phyloP scores from a whole-genome alignment of 1,140 invertebrate species.

The Cataglyphis hispanica region DNA sequence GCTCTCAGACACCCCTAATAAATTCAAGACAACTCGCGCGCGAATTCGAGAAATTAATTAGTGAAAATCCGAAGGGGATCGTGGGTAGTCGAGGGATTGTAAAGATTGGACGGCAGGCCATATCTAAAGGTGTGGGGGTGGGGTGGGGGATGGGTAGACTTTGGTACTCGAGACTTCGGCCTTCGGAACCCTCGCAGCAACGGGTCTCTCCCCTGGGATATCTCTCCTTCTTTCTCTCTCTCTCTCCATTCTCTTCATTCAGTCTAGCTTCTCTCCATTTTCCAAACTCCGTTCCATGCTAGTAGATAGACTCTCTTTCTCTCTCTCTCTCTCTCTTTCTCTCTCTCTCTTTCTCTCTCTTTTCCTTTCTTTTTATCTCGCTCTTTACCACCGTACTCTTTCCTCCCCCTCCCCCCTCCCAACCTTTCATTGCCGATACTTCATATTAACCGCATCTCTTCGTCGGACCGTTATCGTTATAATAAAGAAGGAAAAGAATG shows the following conservation, averaged over 20 bases:
- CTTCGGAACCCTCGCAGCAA: conserved; percentile 76
- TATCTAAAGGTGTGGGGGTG: conserved; percentile 65
- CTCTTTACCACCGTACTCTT: conserved; percentile 19
- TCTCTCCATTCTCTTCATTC: conserved; percentile 61
- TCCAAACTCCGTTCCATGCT: conserved; percentile 48
- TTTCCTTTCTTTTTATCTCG: not conserved
- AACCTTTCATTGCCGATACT: conserved; percentile 61
- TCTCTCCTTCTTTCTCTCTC: conserved; percentile 53
- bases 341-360: too few relatives aligned
- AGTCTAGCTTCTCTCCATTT: conserved; percentile 58
- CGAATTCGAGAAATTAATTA: conserved; percentile 82
- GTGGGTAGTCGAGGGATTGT: conserved; percentile 52
- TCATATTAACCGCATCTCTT: conserved; percentile 74
- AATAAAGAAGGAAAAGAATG: conserved; percentile 67
- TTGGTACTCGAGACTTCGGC: conserved; percentile 80
- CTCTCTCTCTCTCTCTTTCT: too few relatives aligned
- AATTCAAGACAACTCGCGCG: conserved; percentile 70
- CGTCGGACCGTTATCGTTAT: conserved; percentile 73
- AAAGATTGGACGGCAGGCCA: conserved; percentile 71
- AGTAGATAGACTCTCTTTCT: conserved; percentile 32
- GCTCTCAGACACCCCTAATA: conserved; percentile 61
- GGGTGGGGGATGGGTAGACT: conserved; percentile 72
- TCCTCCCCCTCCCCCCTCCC: not conserved
- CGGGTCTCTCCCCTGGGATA: conserved; percentile 72
- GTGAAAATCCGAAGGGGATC: conserved; percentile 77